Evolutionary conservation across 2,888 invertebrate species (phyloP).

Genomic region (Anticlea derivata): DNA sequence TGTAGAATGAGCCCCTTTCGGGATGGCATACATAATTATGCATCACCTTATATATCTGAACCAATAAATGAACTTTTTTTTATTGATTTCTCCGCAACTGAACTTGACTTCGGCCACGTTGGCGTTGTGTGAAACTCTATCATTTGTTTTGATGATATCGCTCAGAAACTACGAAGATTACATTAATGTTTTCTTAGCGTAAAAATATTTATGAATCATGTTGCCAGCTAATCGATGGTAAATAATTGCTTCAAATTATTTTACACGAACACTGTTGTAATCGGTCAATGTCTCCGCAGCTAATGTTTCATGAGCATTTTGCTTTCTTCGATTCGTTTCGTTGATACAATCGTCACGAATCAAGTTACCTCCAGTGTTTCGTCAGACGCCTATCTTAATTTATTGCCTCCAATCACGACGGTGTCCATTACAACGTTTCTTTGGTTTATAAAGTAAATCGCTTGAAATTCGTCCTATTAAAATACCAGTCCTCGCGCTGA

Average conservation of each 20-base stretch:
- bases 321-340: constrained; percentile 39
- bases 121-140: not conserved
- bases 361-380: constrained; percentile 22
- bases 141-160: too few relatives aligned
- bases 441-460: constrained; percentile 15
- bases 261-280: constrained; percentile 6
- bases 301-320: constrained; percentile 22
- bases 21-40: too few relatives aligned
- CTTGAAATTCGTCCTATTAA: constrained; percentile 34
- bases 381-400: constrained; percentile 21
- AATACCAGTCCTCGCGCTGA: constrained; percentile 44
- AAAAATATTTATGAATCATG: not conserved
- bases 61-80: not conserved
- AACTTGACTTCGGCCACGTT: not conserved
- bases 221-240: not conserved
- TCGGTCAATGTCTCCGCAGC: constrained; percentile 9
- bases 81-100: not conserved
- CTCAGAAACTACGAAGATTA: too few relatives aligned
- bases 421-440: constrained; percentile 12
- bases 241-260: not conserved
- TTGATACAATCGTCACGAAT: constrained; percentile 33
- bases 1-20: too few relatives aligned
- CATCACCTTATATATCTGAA: not conserved
- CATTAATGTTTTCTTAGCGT: too few relatives aligned
- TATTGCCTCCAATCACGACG: constrained; percentile 21